Percentiles rank a stretch among this genome's conserved stretches.
phyloP scores from a whole-genome alignment of 2,888 invertebrate species.

The Yponomeuta plumbellus region DNA sequence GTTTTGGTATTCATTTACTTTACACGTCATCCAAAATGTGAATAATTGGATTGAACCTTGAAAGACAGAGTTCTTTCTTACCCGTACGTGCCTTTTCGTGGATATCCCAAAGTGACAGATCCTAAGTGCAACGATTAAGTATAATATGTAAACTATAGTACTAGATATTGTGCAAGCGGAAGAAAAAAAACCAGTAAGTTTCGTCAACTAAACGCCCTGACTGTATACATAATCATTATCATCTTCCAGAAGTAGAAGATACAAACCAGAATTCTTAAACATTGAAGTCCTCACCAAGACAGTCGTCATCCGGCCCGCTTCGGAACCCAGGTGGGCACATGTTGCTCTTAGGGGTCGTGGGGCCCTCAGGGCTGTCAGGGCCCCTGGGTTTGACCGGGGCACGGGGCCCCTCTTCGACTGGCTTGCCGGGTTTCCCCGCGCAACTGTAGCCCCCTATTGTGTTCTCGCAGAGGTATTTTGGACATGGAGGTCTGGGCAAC shows the following conservation, averaged over 20 bases:
- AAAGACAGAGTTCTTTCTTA: too few relatives aligned
- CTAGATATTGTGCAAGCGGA: too few relatives aligned
- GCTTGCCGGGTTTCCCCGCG: conserved; percentile 61
- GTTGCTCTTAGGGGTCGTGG: conserved; percentile 43
- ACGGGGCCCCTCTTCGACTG: conserved; percentile 43
- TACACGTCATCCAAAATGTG: not conserved
- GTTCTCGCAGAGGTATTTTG: conserved; percentile 69
- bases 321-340: conserved; percentile 76
- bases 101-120: too few relatives aligned
- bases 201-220: too few relatives aligned
- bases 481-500: conserved; percentile 61
- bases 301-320: conserved; percentile 66
- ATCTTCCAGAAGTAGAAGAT: not conserved
- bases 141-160: too few relatives aligned
- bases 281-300: conserved; percentile 55
- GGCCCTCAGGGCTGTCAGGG: conserved; percentile 17
- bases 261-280: not conserved
- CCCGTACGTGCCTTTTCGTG: too few relatives aligned
- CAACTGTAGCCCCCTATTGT: conserved; percentile 71
- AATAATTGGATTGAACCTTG: too few relatives aligned
- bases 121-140: too few relatives aligned
- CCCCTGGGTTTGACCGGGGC: conserved; percentile 30
- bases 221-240: not conserved
- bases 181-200: too few relatives aligned
- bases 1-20: not conserved